Evolutionary conservation across 1,140 invertebrate species (phyloP).

Genomic region (Aethina tumida): DNA sequence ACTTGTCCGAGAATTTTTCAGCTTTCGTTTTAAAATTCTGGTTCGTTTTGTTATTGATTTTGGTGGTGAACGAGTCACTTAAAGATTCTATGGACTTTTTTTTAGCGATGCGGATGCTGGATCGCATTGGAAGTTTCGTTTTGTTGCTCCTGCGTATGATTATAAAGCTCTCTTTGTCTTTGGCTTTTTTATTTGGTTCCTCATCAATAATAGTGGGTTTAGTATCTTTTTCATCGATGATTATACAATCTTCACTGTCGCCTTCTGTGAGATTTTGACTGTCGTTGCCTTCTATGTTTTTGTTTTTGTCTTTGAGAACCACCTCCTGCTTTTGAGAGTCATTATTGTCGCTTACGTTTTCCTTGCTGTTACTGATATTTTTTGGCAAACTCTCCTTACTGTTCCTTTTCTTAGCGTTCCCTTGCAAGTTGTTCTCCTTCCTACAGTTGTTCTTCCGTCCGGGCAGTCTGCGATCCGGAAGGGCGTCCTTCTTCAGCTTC

Average conservation of each 20-base stretch:
- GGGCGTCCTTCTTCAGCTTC: slow-evolving; percentile 39
- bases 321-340: slow-evolving; percentile 22
- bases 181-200: too few species aligned
- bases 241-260: too few species aligned
- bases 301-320: slow-evolving; percentile 25
- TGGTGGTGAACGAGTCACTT: slow-evolving; percentile 18
- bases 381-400: slow-evolving; percentile 1
- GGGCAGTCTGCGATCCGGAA: slow-evolving; percentile 42
- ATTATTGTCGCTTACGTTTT: background rate
- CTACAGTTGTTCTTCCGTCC: slow-evolving; percentile 18
- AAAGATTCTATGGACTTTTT: slow-evolving; percentile 22
- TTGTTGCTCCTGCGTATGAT: slow-evolving; percentile 15
- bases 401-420: slow-evolving; percentile 6
- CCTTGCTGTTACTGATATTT: background rate
- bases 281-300: slow-evolving; percentile 23
- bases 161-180: too few species aligned
- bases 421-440: too few species aligned
- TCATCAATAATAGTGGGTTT: too few species aligned
- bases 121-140: slow-evolving; percentile 21
- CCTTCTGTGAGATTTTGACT: too few species aligned
- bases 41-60: slow-evolving; percentile 14
- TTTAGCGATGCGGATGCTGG: slow-evolving; percentile 27
- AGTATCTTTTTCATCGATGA: too few species aligned
- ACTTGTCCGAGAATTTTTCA: slow-evolving; percentile 20
- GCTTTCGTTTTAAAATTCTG: background rate